Evolutionary conservation across 2,113 vertebrate genomes (phyloP), one percentile per base, ranked within the genome.

Genomic region (Neogale vison): DNA sequence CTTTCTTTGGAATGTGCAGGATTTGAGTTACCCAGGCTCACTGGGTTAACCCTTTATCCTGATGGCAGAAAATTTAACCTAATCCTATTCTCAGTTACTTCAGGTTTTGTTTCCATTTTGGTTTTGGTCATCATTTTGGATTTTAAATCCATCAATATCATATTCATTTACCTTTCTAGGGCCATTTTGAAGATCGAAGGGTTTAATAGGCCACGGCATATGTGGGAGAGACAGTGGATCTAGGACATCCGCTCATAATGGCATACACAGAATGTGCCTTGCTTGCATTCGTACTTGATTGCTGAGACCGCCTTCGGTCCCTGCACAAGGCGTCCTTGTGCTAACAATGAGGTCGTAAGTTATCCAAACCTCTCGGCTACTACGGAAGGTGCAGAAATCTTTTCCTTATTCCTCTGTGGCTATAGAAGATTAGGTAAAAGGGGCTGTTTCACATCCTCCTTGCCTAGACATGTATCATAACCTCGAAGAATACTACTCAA

Each of bases 41-140:
- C 23, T 55, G 63, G 74, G 6, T 92, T 77, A 77, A 95, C 39
- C 42, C 39, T 88, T 92, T 52, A 61, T 8, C 47, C 14, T 61
- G n/a, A 92, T 29, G 52, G 7, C 34, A 34, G 31, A 59, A 77
- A 69, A 89, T 6, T 55, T 88, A 59, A 84, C 84, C 34, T 79
- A 69, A 47, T 79, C 14, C 50, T 50, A 83, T 61, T 84, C 50
- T 89, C 55, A 39, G 29, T 93, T 93, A 50, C 39, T 91, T 89
- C 69, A 52, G 42, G 34, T 69, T 95, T 63, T 91, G 50, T 88
- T 45, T 57, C 26, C 55, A 65, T 92, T 88, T 91, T 95, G 77
- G 13, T 83, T 95, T 96, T 84, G 34, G 42, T 83, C 34, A 81
- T 69, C 39, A 88, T 88, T 83, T 92, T 29, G 52, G n/a, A 9